Base-by-base conservation (phyloP, 2,113 vertebrate genomes). In the Oxyura jamaicensis region DNA sequence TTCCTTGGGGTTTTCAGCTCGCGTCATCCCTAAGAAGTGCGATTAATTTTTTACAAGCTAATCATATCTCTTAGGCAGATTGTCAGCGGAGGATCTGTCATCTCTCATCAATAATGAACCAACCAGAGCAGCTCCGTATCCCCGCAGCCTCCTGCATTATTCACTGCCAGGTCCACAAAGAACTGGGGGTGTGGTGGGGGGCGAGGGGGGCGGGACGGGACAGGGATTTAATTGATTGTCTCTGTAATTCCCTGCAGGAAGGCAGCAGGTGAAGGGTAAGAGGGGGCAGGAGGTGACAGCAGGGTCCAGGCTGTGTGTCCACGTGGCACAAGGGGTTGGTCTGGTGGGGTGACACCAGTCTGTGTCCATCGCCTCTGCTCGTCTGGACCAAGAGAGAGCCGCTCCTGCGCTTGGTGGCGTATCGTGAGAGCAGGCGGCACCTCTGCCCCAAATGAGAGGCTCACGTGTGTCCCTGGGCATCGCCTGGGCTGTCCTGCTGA, bases 61-160 rank as follows among this genome's bases (percentile, higher is more conserved):
- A 98, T 98, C 98, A 96, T 97, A 73, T 98, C 97, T 97, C 96
- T 95, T 39, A 82, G 93, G 97, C 97, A 97, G 97, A 95, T 93
- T 97, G 98, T 97, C 97, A 97, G 97, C 86, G 11, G n/a, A 56
- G 63, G 95, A 75, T 93, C 96, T 95, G 93, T 96, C 98, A 96
- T 92, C 94, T 77, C 97, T 97, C 97, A 98, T 98, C 98, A 98
- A 98, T 98, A 98, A 98, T 98, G 96, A 86, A 98, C 86, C 31
- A 86, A 96, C 92, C 92, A n/a, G 81, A 39, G 94, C 20, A 4
- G 91, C 89, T 69, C 56, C 65, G 25, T 33, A 63, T 81, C 93
- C 91, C 90, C 3, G n/a, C 95, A 67, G 94, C 86, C 90, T 98
- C 71, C 94, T 98, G 97, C 97, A 98, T 98, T 97, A 98, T 98